These are phyloP conservation scores for Trachops cirrhosus DNA, from an alignment of 2,797 vertebrate species.

Conservation along the genomic window DNA sequence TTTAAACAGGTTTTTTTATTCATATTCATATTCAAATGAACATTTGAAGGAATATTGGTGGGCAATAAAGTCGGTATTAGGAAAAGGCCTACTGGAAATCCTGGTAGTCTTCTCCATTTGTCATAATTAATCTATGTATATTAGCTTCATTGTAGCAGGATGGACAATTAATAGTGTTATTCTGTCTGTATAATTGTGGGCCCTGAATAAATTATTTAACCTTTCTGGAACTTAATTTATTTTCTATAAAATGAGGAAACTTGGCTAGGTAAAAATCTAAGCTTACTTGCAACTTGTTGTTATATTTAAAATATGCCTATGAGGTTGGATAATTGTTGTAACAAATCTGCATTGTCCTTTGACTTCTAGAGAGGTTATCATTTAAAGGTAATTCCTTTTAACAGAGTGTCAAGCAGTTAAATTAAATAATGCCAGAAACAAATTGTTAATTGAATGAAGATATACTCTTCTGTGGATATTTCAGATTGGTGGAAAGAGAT, in stretches of 20 bases:
- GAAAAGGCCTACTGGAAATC: not conserved
- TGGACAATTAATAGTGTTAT: not conserved
- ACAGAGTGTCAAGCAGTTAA: not conserved
- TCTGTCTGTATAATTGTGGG: not conserved
- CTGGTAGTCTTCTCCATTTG: not conserved
- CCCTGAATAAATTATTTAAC: not conserved
- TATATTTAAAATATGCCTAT: not conserved
- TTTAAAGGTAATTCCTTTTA: not conserved
- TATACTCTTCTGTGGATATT: not conserved
- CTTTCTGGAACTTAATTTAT: not conserved
- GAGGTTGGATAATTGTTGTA: not conserved
- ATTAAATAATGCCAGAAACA: not conserved
- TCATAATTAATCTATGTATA: not conserved
- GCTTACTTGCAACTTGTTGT: not conserved
- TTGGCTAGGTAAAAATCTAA: not conserved
- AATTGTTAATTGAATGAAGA: not conserved
- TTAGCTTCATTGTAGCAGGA: not conserved
- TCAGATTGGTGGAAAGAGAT: not conserved
- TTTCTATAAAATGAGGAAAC: not conserved
- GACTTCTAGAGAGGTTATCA: not conserved
- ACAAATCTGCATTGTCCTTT: not conserved
- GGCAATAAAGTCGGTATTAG: not conserved
- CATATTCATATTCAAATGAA: not conserved
- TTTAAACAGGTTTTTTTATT: not conserved
- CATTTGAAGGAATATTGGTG: not conserved